These are phyloP conservation scores for Dryobotodes eremita DNA, from an alignment of 2,888 invertebrate genomes.

Conservation along the genomic window DNA sequence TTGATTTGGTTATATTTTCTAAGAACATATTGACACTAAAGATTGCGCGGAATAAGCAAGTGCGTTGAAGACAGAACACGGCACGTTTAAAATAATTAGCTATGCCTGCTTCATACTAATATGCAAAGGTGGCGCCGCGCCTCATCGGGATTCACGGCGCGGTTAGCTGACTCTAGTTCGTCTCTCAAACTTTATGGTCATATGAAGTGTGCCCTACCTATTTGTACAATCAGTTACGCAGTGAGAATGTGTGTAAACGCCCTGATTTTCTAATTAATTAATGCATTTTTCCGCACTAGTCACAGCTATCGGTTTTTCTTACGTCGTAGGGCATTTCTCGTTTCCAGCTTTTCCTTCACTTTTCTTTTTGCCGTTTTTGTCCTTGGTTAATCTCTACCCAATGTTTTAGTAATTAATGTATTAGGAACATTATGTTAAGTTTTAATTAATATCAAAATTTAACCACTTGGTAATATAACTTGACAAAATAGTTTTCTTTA, in stretches of 20 bases:
- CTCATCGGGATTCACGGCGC: conserved; percentile 83
- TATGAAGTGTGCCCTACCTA: conserved; percentile 55
- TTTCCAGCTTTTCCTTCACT: background rate
- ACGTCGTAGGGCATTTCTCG: background rate
- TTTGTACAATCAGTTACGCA: conserved; percentile 22
- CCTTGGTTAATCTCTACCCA: background rate
- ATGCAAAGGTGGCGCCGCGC: conserved; percentile 79
- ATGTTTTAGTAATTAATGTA: background rate
- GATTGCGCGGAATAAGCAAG: conserved; percentile 59
- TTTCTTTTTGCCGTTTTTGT: background rate
- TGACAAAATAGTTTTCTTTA: background rate
- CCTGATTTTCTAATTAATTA: conserved; percentile 28
- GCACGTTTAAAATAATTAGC: conserved; percentile 81
- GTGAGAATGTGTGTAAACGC: background rate
- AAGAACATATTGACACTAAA: conserved; percentile 49
- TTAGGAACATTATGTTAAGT: background rate
- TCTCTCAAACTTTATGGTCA: conserved; percentile 58
- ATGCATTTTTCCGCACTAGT: background rate
- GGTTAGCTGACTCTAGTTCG: conserved; percentile 64
- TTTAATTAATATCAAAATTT: background rate
- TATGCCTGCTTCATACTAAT: conserved; percentile 79
- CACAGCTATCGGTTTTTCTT: background rate
- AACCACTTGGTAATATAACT: background rate
- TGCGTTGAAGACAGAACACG: conserved; percentile 60
- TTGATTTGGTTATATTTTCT: conserved; percentile 58